A percentile compares a stretch with the other conserved stretches of the same genome.
Evolutionary conservation across 1,140 invertebrate genomes (phyloP).

Genomic region (Diuraphis noxia): DNA sequence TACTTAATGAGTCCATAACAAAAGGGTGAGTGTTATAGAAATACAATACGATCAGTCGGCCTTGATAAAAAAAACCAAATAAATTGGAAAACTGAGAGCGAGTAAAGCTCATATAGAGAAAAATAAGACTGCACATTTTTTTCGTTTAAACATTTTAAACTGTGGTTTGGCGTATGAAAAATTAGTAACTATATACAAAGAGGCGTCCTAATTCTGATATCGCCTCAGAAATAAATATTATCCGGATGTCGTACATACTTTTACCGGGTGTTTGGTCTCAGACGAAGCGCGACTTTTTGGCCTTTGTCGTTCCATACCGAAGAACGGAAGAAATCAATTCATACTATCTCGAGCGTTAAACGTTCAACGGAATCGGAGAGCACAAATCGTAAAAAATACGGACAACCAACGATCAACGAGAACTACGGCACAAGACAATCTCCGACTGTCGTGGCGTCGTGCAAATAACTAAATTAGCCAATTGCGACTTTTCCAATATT

Average conservation of each 20-base stretch:
- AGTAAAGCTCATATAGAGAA: background rate
- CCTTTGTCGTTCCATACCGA: conserved; percentile 29
- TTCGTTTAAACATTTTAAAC: background rate
- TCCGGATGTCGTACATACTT: conserved; percentile 22
- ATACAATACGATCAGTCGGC: background rate
- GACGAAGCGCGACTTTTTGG: background rate
- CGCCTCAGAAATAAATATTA: background rate
- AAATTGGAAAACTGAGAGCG: background rate
- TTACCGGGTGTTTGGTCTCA: background rate
- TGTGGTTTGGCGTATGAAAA: background rate
- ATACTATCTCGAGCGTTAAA: background rate
- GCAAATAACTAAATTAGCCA: background rate
- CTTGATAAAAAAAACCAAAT: background rate
- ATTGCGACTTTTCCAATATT: background rate
- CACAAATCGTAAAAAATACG: background rate
- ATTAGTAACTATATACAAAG: background rate
- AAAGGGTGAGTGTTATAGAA: background rate
- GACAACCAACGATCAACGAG: background rate
- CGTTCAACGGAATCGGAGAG: too few relatives aligned
- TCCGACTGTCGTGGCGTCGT: background rate
- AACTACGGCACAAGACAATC: background rate
- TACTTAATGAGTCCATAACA: background rate
- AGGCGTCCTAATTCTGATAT: background rate
- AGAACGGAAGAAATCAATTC: background rate
- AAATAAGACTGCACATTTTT: background rate